These are phyloP conservation scores for Centropyge bicolor DNA, from an alignment of 2,797 vertebrate genomes.

Conservation along the genomic window DNA sequence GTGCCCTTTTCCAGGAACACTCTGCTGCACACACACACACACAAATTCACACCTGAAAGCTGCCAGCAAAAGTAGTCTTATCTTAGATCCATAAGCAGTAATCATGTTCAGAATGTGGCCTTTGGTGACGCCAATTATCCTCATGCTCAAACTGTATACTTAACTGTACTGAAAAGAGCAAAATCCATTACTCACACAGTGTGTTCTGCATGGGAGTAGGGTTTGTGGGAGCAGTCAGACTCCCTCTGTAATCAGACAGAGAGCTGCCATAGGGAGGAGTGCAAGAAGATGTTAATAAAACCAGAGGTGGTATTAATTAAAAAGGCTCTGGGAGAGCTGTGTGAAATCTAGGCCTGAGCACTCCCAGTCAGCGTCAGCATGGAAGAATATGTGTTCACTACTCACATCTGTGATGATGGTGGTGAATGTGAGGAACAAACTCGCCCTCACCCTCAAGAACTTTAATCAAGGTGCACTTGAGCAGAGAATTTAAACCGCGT, in stretches of 20 bases:
- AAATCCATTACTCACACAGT: neutral
- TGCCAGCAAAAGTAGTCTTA: slow-evolving; percentile 1
- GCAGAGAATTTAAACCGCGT: neutral
- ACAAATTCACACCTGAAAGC: neutral
- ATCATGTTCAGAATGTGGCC: neutral
- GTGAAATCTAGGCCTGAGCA: slow-evolving; percentile 15
- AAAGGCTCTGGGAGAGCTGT: slow-evolving; percentile 39
- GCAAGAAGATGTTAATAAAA: slow-evolving; percentile 49
- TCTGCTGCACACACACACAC: neutral
- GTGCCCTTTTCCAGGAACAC: slow-evolving; percentile 4
- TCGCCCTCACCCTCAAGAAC: neutral
- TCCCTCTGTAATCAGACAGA: slow-evolving; percentile 39
- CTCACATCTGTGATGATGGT: neutral
- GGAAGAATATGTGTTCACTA: neutral
- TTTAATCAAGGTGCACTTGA: neutral
- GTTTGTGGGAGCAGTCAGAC: slow-evolving; percentile 13
- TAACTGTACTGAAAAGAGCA: neutral
- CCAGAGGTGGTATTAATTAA: slow-evolving; percentile 51
- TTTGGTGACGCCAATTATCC: neutral
- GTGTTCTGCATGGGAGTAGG: neutral
- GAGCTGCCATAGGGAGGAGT: slow-evolving; percentile 41
- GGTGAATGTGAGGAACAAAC: neutral
- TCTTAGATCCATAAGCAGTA: neutral
- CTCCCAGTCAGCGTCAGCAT: slow-evolving; percentile 11
- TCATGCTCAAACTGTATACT: neutral